phyloP scores from a whole-genome alignment of 2,113 vertebrate genomes.

The Anguilla japonica region DNA sequence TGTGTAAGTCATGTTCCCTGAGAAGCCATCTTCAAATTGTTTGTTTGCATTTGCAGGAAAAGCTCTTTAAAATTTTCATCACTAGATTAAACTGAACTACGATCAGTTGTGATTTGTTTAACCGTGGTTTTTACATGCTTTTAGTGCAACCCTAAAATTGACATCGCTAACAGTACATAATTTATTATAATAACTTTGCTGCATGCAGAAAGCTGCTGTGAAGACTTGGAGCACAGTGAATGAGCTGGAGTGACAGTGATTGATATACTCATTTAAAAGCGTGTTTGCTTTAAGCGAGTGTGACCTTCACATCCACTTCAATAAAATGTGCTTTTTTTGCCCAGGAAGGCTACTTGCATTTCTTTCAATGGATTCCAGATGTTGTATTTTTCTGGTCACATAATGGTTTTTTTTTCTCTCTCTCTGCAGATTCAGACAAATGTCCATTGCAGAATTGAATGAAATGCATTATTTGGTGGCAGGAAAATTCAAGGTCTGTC shows the following conservation, averaged over 20 bases:
- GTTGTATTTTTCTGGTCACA: not conserved
- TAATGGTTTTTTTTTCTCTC: not conserved
- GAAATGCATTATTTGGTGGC: too few relatives aligned
- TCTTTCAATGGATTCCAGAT: not conserved
- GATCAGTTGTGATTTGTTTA: not conserved
- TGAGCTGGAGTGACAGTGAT: constrained; percentile 27
- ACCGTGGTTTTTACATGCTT: not conserved
- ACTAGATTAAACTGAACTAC: not conserved
- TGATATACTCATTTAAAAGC: constrained; percentile 33
- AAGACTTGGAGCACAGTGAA: not conserved
- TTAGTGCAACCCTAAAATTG: not conserved
- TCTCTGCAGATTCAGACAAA: not conserved
- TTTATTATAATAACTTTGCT: not conserved
- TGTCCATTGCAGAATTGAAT: not conserved
- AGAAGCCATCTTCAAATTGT: too few relatives aligned
- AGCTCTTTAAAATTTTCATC: not conserved
- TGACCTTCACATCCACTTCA: constrained; percentile 14
- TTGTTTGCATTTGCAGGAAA: too few relatives aligned
- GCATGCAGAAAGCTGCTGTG: not conserved
- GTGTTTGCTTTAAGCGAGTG: constrained; percentile 22
- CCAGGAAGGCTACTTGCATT: not conserved
- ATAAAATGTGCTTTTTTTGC: not conserved
- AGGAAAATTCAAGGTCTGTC: too few relatives aligned
- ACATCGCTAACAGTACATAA: not conserved
- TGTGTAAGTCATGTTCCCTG: too few relatives aligned